These are phyloP conservation scores for Corydoras sp. DNA, from an alignment of 2,113 vertebrate species.

Conservation along the genomic window DNA sequence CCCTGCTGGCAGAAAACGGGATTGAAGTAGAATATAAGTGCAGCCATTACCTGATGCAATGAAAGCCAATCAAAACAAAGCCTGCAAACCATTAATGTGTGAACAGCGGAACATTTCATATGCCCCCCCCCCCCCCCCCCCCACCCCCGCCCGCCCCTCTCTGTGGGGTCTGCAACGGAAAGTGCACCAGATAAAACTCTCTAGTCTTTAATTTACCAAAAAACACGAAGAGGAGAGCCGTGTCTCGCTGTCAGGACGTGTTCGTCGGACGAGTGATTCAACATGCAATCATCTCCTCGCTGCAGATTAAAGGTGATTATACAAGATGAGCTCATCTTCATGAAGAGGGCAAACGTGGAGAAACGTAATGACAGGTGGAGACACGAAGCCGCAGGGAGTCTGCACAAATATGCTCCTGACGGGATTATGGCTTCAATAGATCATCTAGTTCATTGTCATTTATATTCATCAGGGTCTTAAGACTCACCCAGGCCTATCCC, in stretches of 20 bases:
- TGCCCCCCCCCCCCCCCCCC: background rate
- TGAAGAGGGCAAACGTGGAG: conserved; percentile 6
- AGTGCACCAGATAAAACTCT: conserved; percentile 38
- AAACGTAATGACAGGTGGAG: conserved; percentile 26
- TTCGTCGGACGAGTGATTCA: conserved; percentile 39
- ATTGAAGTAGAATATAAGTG: conserved; percentile 40
- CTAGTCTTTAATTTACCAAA: conserved; percentile 42
- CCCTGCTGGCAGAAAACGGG: too few relatives aligned
- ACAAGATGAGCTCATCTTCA: conserved; percentile 29
- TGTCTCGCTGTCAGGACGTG: conserved; percentile 24
- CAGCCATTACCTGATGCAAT: conserved; percentile 64
- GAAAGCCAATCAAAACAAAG: conserved; percentile 64
- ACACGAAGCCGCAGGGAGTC: background rate
- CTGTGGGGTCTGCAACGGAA: conserved; percentile 43
- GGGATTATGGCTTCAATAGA: too few relatives aligned
- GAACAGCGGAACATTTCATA: conserved; percentile 54
- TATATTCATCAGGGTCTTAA: too few relatives aligned
- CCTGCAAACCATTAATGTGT: conserved; percentile 59
- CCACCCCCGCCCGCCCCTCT: background rate
- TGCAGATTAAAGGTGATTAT: conserved; percentile 19
- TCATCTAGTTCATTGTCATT: too few relatives aligned
- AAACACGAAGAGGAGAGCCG: conserved; percentile 29
- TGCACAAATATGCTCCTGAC: background rate
- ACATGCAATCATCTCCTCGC: conserved; percentile 24
- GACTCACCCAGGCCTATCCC: too few relatives aligned